Evolutionary conservation across 2,113 vertebrate species (phyloP), one percentile per base, ranked within the genome.

Genomic region (Rostratula benghalensis): DNA sequence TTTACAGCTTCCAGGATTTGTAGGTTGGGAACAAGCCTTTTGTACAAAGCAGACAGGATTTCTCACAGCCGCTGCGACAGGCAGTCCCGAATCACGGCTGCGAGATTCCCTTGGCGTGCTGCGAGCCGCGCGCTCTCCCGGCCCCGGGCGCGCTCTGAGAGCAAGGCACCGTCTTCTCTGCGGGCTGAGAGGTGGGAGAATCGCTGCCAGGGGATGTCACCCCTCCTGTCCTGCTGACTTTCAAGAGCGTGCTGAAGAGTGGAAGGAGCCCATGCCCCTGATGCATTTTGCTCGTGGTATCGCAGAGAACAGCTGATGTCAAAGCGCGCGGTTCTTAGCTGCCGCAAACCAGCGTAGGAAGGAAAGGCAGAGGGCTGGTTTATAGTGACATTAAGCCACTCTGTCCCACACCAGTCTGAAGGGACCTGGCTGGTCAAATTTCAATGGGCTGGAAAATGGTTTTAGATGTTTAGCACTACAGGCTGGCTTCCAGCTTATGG

Each of bases 1-100:
- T 91, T 89, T 68, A 92, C 74, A 94, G 89, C 89, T 95, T 67
- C 84, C 86, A 89, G 86, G 94, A 89, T 94, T 35, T 73, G 61
- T 37, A 39, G 39, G 8, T 51, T 51, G 92, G 88, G 92, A 94
- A 93, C 93, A 77, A 79, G 70, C 48, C 87, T 89, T 90, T 94
- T 74, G 90, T 43, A 64, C 80, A 53, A 75, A 93, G 93, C 83
- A 95, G 83, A 83, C 75, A 71, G 19, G 83, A 84, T 84, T 89
- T 95, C n/a, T 71, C 83, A 43, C 1, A 71, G 51, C 83, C 56
- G 14, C 46, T 8, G 28, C 74, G 54, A 53, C 48, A 87, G 43
- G 24, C 79, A 80, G 83, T 41, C 65, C 30, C 59, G 75, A 60
- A 51, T 41, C 57, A 63, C 2, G 76, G 93, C 73, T 95, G 83